Evolutionary conservation across 2,888 invertebrate genomes (phyloP).

Genomic region (Zootermopsis nevadensis): DNA sequence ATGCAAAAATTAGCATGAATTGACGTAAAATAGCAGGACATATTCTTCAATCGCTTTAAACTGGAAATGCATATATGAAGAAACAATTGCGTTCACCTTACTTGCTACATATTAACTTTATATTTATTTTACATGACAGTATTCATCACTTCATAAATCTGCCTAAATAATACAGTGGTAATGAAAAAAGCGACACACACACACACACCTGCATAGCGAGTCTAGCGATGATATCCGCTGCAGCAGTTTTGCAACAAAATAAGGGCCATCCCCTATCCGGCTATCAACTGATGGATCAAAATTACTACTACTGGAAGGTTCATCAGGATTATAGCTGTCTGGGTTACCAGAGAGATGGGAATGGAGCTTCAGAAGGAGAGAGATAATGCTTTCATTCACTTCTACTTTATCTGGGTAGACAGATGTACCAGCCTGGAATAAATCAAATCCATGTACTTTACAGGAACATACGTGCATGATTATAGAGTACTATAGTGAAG

Average conservation of each 20-base stretch:
- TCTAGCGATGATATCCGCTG: conserved; percentile 80
- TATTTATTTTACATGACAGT: no score
- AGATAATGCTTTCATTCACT: conserved; percentile 90
- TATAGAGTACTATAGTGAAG: no score
- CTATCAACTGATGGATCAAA: conserved; percentile 60
- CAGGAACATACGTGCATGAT: no score
- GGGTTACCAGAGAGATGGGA: conserved; percentile 86
- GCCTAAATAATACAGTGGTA: no score
- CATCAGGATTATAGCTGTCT: conserved; percentile 75
- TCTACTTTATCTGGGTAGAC: conserved; percentile 63
- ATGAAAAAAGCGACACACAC: no score
- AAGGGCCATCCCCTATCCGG: conserved; percentile 86
- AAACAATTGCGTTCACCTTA: no score
- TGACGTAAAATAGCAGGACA: no score
- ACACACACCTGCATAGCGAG: conserved; percentile 67
- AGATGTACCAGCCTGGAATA: conserved; percentile 8
- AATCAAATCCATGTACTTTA: background rate
- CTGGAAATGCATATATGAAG: no score
- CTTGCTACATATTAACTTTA: no score
- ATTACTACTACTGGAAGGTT: conserved; percentile 60
- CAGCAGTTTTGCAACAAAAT: conserved; percentile 84
- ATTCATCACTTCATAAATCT: no score
- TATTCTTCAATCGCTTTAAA: no score
- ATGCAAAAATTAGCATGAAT: no score
- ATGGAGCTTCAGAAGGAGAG: conserved; percentile 88